Base-by-base conservation (phyloP, 2,797 vertebrate species). In the Orestias chungarensis region DNA sequence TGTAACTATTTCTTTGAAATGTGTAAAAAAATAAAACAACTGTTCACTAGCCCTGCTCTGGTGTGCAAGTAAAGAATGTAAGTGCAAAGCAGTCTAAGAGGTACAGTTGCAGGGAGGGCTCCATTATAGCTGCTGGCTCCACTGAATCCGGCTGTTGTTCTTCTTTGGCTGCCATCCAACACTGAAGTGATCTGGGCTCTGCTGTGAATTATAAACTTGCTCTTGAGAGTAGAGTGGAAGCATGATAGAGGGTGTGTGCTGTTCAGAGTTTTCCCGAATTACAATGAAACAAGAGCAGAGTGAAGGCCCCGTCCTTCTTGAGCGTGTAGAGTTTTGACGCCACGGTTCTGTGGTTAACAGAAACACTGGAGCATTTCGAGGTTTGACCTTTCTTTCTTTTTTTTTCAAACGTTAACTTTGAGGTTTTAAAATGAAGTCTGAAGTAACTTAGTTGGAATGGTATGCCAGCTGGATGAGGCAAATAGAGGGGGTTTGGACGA, bases 111-210 rank as follows among this genome's bases (percentile, higher is more conserved):
- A 71, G 80, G 82, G 70, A 65, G 57, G 0, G 57, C 57, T 61
- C 57, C 57, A n/a, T 38, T 61, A 61, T 55, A 81, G 82, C 87
- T 10, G 46, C 85, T 83, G 80, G 83, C 86, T 86, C 64, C 6
- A 68, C 75, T 84, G 73, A 91, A 86, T 87, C 86, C 89, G 85
- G 78, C 84, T 75, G 80, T 87, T 87, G 85, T 91, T 89, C 85
- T 81, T 55, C 54, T 70, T 86, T 93, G 92, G 91, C 85, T 1
- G 52, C 44, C 50, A 0, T 83, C 89, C 91, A 92, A 62, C 74
- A 9, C 68, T 82, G 83, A 89, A 85, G 84, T 78, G 87, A 90
- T 83, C 86, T 81, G 68, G 70, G 74, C 83, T 84, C 81, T 89
- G 85, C 75, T 79, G 6, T 61, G 84, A 71, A 78, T 86, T 86